These are phyloP conservation scores for Lasiurus borealis DNA, from an alignment of 2,113 vertebrate genomes.

Conservation along the genomic window DNA sequence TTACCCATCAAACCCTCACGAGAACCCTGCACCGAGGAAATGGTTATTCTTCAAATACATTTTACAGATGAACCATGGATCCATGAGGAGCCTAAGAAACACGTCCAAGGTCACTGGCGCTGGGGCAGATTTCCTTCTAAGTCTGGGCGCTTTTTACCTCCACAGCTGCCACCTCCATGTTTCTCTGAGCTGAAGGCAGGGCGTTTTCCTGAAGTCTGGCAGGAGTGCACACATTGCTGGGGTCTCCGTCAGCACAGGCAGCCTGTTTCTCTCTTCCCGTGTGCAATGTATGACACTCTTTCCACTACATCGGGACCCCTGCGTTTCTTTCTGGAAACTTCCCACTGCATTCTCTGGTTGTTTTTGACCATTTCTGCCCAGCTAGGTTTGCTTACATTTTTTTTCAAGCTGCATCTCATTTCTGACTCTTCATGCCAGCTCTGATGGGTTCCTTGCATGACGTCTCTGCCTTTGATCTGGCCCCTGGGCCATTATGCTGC, in stretches of 20 bases:
- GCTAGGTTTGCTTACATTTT: background rate
- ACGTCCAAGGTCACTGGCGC: background rate
- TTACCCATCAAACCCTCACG: background rate
- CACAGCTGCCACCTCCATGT: background rate
- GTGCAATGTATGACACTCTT: fast-evolving
- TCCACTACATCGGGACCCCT: background rate
- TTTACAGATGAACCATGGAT: background rate
- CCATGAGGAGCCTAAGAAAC: background rate
- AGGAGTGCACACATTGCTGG: background rate
- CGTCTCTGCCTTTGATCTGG: slow-evolving; percentile 30
- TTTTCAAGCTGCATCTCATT: slow-evolving; percentile 30
- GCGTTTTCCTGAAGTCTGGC: background rate
- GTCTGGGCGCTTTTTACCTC: background rate
- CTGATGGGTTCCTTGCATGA: background rate
- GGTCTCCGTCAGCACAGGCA: fast-evolving
- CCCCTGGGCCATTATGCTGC: background rate
- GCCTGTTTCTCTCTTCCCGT: fast-evolving
- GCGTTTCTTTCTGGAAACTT: background rate
- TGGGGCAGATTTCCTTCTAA: background rate
- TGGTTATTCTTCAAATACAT: background rate
- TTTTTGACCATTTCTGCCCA: background rate
- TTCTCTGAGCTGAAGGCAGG: background rate
- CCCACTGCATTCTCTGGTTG: background rate
- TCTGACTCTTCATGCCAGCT: background rate
- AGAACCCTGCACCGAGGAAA: fast-evolving